A percentile compares a stretch with the other conserved stretches of the same genome.
phyloP scores from a whole-genome alignment of 2,113 vertebrate species.

The Chaenocephalus aceratus region DNA sequence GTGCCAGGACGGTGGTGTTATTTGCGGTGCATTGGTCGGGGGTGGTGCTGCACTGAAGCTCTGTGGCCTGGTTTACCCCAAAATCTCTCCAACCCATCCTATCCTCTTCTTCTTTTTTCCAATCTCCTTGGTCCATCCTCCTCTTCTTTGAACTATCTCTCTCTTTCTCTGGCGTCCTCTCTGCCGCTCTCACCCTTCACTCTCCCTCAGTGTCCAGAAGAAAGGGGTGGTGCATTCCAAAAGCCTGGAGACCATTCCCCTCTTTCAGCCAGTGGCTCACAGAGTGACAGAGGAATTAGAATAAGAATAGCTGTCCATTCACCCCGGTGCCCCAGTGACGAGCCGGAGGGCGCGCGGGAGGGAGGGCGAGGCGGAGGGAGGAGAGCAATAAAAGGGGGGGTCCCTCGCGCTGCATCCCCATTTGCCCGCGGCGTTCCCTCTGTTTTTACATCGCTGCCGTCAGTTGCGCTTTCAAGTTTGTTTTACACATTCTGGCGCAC shows the following conservation, averaged over 20 bases:
- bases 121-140: neutral
- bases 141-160: conserved; percentile 16
- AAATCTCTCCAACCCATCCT: neutral
- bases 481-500: conserved; percentile 67
- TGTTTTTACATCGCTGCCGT: conserved; percentile 79
- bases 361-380: conserved; percentile 49
- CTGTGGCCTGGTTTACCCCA: conserved; percentile 27
- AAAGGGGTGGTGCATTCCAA: conserved; percentile 84
- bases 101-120: conserved; percentile 21
- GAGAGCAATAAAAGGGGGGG: conserved; percentile 45
- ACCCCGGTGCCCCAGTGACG: conserved; percentile 78
- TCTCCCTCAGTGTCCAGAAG: conserved; percentile 72
- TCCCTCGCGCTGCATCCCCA: conserved; percentile 48
- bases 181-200: conserved; percentile 41
- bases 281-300: conserved; percentile 86
- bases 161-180: conserved; percentile 23
- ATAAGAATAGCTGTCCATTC: conserved; percentile 87
- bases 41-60: conserved; percentile 1
- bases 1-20: conserved; percentile 5
- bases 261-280: conserved; percentile 81
- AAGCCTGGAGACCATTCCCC: conserved; percentile 84
- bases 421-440: conserved; percentile 75
- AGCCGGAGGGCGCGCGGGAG: conserved; percentile 55
- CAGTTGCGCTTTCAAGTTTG: conserved; percentile 76
- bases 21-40: neutral